Conservation (phyloP, 2,113 vertebrate genomes). For the Electrona antarctica region DNA sequence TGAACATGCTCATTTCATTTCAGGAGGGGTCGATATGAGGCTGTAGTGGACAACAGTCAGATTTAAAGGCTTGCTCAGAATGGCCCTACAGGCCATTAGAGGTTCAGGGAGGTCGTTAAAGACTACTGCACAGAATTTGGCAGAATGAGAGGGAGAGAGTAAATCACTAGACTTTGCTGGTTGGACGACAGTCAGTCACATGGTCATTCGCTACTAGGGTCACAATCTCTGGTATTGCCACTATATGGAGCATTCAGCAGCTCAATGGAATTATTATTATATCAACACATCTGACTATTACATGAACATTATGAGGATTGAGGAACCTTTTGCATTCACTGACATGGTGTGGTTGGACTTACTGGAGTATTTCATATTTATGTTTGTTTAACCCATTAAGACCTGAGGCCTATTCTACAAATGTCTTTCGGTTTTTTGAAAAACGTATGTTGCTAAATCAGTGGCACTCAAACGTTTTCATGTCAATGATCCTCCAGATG, state of each 20-base stretch:
- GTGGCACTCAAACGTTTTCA: no score
- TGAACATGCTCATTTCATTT: conserved; percentile 10
- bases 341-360: no score
- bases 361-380: no score
- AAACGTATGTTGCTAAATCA: no score
- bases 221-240: conserved; percentile 14
- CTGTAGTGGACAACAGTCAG: conserved; percentile 2
- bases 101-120: conserved; percentile 27
- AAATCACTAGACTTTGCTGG: conserved; percentile 33
- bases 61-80: conserved; percentile 26
- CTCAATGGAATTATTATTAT: no score
- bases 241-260: conserved; percentile 21
- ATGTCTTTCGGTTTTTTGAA: no score
- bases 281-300: neutral
- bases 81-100: conserved; percentile 17
- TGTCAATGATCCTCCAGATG: no score
- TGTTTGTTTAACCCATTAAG: no score
- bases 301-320: neutral
- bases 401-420: no score
- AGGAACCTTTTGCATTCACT: neutral
- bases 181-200: conserved; percentile 23
- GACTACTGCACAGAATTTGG: conserved; percentile 1
- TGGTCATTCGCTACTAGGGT: neutral
- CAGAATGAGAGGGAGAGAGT: conserved; percentile 27
- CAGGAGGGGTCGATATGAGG: conserved; percentile 22